These are phyloP conservation scores for Kryphioiulus occultus DNA, from an alignment of 2,888 invertebrate genomes.

Conservation along the genomic window DNA sequence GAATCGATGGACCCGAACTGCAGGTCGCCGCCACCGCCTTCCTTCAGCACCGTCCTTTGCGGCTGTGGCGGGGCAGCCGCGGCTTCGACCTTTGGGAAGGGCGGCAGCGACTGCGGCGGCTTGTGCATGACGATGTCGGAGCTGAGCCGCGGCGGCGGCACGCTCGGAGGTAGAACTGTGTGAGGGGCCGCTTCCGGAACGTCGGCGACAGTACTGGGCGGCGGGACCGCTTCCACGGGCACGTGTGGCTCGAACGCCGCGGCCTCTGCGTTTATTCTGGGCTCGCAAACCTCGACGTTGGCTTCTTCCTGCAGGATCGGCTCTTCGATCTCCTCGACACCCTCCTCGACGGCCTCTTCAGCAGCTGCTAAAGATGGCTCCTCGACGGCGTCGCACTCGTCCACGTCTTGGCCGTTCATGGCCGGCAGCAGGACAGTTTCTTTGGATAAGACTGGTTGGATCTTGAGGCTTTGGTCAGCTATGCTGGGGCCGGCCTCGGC, in stretches of 20 bases:
- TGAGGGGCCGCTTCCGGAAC: background rate
- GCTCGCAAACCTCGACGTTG: background rate
- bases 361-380: too few relatives aligned
- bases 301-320: background rate
- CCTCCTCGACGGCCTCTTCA: background rate
- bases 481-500: too few relatives aligned
- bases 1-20: constrained; percentile 13
- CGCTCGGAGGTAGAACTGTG: background rate
- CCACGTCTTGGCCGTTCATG: background rate
- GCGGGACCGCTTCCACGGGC: background rate
- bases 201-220: background rate
- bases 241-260: background rate
- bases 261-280: background rate
- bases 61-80: background rate
- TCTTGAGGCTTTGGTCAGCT: background rate
- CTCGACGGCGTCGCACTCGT: background rate
- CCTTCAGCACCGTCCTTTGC: background rate
- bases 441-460: too few relatives aligned
- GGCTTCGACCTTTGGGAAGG: background rate
- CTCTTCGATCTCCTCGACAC: background rate
- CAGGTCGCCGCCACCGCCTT: background rate
- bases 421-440: background rate
- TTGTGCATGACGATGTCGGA: constrained; percentile 4
- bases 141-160: background rate
- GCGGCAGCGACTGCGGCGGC: constrained; percentile 16